Percentiles rank a stretch among this genome's conserved stretches.
Evolutionary conservation across 2,797 vertebrate genomes (phyloP).

Genomic region (Kryptopterus vitreolus): DNA sequence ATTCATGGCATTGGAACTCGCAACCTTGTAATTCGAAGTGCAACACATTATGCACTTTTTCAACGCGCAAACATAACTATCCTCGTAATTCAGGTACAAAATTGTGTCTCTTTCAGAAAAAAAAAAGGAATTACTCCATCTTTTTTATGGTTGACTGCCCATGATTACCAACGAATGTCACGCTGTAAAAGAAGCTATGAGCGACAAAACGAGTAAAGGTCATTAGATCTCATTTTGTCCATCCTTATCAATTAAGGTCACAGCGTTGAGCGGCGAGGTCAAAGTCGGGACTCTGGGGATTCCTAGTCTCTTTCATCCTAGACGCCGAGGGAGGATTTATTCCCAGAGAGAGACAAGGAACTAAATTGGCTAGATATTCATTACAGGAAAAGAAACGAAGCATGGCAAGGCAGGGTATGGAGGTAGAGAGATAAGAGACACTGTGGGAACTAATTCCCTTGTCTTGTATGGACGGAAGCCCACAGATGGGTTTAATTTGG

Average conservation of each 20-base stretch:
- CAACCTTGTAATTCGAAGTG: too few species aligned
- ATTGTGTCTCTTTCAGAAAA: not conserved
- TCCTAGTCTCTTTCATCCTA: conserved; percentile 66
- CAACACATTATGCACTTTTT: not conserved
- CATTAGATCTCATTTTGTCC: conserved; percentile 9
- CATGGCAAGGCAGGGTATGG: conserved; percentile 69
- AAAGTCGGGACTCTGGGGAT: conserved; percentile 56
- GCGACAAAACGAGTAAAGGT: not conserved
- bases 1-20: too few species aligned
- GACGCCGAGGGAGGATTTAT: conserved; percentile 71
- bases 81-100: not conserved
- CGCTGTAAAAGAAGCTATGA: not conserved
- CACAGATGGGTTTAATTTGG: conserved; percentile 73
- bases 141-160: not conserved
- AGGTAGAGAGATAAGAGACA: conserved; percentile 75
- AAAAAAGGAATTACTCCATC: not conserved
- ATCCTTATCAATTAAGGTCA: conserved; percentile 67
- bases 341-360: conserved; percentile 62
- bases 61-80: not conserved
- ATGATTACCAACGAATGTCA: not conserved
- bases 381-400: conserved; percentile 76
- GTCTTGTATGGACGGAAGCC: conserved; percentile 67
- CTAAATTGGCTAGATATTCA: conserved; percentile 79
- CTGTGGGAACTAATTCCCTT: conserved; percentile 76
- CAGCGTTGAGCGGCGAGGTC: conserved; percentile 44